phyloP scores from a whole-genome alignment of 1,140 invertebrate genomes.

The Ephestia elutella region DNA sequence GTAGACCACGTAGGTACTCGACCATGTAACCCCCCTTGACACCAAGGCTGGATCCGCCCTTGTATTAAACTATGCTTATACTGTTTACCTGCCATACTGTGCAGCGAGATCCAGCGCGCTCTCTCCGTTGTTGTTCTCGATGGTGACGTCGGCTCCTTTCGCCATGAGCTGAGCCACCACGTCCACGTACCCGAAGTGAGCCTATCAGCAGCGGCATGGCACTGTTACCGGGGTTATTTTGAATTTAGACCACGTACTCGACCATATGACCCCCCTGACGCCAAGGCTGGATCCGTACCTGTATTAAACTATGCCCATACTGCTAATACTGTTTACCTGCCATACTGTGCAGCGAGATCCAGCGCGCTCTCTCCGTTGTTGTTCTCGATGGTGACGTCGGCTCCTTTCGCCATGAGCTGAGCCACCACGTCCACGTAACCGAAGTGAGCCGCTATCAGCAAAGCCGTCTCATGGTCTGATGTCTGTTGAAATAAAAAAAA shows the following conservation, averaged over 20 bases:
- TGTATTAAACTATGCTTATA: no score
- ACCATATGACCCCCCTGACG: no score
- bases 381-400: slow-evolving; percentile 93
- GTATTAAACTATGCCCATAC: no score
- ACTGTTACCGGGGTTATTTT: no score
- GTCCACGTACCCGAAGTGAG: slow-evolving; percentile 94
- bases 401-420: slow-evolving; percentile 88
- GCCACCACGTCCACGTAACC: slow-evolving; percentile 93
- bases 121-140: slow-evolving; percentile 91
- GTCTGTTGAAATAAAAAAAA: slow-evolving; percentile 84
- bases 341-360: slow-evolving; percentile 95
- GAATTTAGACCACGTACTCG: no score
- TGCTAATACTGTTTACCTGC: no score
- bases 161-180: slow-evolving; percentile 92
- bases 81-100: slow-evolving; percentile 92
- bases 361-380: slow-evolving; percentile 92
- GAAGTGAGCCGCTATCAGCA: slow-evolving; percentile 96
- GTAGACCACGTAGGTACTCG: no score
- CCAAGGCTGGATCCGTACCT: no score
- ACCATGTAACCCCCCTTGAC: no score
- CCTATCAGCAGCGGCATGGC: slow-evolving; percentile 95
- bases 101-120: slow-evolving; percentile 95
- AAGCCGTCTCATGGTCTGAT: slow-evolving; percentile 92
- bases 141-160: slow-evolving; percentile 90
- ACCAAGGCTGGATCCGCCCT: no score